phyloP scores from a whole-genome alignment of 2,113 vertebrate genomes.

The Upupa epops region DNA sequence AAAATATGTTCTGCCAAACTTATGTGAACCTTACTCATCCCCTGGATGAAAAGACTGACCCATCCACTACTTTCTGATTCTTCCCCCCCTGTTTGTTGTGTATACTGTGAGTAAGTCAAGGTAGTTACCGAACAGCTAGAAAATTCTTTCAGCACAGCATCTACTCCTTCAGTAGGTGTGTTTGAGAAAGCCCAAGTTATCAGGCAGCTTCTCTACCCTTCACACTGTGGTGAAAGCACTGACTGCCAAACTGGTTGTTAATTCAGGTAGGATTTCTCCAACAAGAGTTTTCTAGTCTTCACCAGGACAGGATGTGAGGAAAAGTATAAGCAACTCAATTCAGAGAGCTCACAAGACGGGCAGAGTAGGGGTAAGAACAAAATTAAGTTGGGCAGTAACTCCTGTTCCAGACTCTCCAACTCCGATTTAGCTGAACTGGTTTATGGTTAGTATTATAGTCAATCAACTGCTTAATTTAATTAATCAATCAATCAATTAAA shows the following conservation, averaged over 20 bases:
- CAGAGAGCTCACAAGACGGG: background rate
- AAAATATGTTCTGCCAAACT: background rate
- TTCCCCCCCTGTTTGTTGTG: background rate
- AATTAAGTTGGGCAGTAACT: background rate
- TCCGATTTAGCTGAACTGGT: background rate
- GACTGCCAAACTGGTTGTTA: background rate
- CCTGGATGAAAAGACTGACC: background rate
- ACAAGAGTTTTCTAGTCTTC: background rate
- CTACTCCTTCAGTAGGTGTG: background rate
- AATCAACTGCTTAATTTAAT: background rate
- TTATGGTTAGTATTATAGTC: background rate
- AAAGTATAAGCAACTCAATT: background rate
- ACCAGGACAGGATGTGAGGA: background rate
- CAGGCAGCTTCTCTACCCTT: background rate
- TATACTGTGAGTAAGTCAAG: background rate
- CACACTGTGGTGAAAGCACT: background rate
- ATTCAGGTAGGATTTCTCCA: background rate
- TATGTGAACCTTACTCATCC: background rate
- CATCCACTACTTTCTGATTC: background rate
- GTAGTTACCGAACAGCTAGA: background rate
- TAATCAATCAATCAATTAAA: no score
- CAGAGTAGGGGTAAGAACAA: background rate
- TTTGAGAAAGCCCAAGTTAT: background rate
- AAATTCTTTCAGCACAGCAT: background rate
- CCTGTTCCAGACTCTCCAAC: background rate